Conservation (phyloP, 2,113 vertebrate species). For the Electrona antarctica region DNA sequence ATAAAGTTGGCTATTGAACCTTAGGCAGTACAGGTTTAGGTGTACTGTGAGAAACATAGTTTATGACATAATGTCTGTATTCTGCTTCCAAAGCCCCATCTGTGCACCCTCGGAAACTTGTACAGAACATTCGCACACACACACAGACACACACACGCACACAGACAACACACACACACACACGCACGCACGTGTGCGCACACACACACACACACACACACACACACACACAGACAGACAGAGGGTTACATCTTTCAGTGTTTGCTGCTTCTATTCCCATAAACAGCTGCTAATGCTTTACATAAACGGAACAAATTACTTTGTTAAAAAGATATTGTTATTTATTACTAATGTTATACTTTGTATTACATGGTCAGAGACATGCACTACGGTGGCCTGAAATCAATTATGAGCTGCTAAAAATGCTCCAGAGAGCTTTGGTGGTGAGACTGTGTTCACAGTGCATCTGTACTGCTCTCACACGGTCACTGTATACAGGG, state of each 20-base stretch:
- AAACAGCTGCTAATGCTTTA: not conserved
- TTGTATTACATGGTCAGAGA: not conserved
- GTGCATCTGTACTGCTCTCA: not conserved
- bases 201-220: not conserved
- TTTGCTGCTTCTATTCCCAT: not conserved
- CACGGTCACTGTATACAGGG: not conserved
- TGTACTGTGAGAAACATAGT: conserved; percentile 4
- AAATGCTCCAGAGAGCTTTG: not conserved
- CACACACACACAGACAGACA: not conserved
- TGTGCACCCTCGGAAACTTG: not conserved
- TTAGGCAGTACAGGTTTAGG: not conserved
- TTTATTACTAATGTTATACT: not conserved
- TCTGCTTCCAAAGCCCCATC: not conserved
- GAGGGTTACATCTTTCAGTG: not conserved
- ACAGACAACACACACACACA: no score
- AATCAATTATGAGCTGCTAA: no score
- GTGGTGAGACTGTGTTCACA: not conserved
- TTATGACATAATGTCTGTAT: not conserved
- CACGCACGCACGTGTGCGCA: not conserved
- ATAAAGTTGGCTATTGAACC: not conserved
- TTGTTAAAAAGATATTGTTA: no score
- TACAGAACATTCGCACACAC: not conserved
- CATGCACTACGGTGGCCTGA: no score
- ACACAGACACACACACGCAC: not conserved
- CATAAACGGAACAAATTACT: no score